phyloP scores from a whole-genome alignment of 2,113 vertebrate species.

The Sylvicapra grimmia region DNA sequence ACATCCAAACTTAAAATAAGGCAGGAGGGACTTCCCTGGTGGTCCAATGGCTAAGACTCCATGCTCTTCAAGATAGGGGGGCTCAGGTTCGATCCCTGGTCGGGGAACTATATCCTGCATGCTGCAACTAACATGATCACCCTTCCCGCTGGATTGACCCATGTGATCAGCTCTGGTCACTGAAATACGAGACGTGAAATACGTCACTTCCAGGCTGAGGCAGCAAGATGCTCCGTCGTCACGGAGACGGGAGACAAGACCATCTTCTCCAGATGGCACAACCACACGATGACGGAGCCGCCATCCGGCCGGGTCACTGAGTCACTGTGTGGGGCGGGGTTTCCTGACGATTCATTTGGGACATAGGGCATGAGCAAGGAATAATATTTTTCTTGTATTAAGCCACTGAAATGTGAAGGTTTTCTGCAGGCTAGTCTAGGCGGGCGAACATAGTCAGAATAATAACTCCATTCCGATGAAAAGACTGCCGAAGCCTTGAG shows the following conservation, averaged over 20 bases:
- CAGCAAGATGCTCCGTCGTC: too few species aligned
- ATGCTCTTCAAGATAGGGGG: not conserved
- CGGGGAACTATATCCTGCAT: not conserved
- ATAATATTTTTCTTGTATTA: not conserved
- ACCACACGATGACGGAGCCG: fast-evolving
- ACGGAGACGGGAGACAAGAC: not conserved
- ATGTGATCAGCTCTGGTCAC: not conserved
- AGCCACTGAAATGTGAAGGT: not conserved
- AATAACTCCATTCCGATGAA: not conserved
- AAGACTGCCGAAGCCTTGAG: not conserved
- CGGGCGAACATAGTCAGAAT: not conserved
- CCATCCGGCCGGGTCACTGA: not conserved
- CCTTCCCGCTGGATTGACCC: not conserved
- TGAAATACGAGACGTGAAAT: not conserved
- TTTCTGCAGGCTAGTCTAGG: not conserved
- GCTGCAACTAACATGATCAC: not conserved
- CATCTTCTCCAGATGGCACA: not conserved
- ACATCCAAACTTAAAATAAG: not conserved
- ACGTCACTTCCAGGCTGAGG: not conserved
- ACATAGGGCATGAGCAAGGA: not conserved
- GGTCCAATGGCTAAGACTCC: not conserved
- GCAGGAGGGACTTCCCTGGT: not conserved
- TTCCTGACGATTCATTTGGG: not conserved
- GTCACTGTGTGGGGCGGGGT: not conserved
- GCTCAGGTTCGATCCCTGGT: not conserved